Evolutionary conservation across 2,888 invertebrate species (phyloP), one percentile per base, ranked within the genome.

Genomic region (Oxyteleia sp.): DNA sequence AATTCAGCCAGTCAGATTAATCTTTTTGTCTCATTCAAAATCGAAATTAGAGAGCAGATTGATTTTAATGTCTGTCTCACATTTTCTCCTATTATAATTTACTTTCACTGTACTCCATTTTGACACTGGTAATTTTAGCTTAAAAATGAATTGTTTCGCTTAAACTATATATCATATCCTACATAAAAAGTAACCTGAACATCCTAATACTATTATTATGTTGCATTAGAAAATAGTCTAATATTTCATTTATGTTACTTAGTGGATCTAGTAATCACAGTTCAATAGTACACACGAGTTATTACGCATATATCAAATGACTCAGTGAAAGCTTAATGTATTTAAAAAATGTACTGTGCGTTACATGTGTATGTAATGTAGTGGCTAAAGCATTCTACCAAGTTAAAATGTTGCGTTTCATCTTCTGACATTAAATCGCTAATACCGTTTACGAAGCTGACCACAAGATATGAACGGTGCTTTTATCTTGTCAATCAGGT

Each of bases 21-120:
- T 55, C 20, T 55, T 15, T 55, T 55, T 55, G 35, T 55, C 55
- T 35, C 3, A 55, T 38, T 35, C 35, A 35, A 51, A 51, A 51
- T 51, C 29, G 16, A 66, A 66, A 53, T 68, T 38, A 47, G 53
- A 68, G 59, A 72, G 59, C 43, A 61, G 26, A 8, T 72, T 49
- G 35, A 61, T 72, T 63, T 32, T 20, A 61, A 72, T 63, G 53
- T 32, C 35, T 61, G n/a, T n/a, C n/a, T 23, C 47, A 15, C 18
- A 75, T 66, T 75, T 64, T 75, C 75, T 64, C 74, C 57, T 32
- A 75, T 66, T 75, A 75, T 64, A 41, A 49, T 75, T 45, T 23
- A 75, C 75, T 75, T 75, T 75, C 75, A 57, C 75, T 66, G 26
- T 49, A 29, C 45, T 45, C 45, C 29, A 61, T 45, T 45, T 61